phyloP scores from a whole-genome alignment of 2,797 vertebrate species.

The Myotis vivesi region DNA sequence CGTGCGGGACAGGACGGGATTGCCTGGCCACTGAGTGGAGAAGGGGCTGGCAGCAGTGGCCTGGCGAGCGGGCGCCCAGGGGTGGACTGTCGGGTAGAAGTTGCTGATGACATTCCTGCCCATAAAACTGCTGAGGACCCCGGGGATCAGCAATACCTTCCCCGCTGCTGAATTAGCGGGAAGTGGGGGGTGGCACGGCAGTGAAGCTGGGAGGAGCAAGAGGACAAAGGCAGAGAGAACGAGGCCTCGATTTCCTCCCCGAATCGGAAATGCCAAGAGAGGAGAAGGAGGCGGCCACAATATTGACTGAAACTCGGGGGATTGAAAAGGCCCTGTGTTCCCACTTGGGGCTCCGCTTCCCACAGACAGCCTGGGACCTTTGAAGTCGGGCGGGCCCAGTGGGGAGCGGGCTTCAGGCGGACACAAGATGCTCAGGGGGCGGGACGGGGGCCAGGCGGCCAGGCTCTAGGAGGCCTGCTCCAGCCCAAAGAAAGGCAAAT shows the following conservation, averaged over 20 bases:
- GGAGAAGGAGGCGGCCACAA: constrained; percentile 82
- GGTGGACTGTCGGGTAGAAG: rapidly evolving
- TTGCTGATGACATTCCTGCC: background rate
- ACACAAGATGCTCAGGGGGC: constrained; percentile 91
- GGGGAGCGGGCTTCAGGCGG: constrained; percentile 84
- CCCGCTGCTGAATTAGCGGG: constrained; percentile 45
- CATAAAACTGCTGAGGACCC: constrained; percentile 28
- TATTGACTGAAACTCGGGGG: constrained; percentile 93
- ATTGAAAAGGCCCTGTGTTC: constrained; percentile 94
- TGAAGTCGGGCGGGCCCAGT: constrained; percentile 97
- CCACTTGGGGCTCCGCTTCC: constrained; percentile 94
- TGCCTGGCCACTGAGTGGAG: background rate
- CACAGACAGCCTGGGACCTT: constrained; percentile 94
- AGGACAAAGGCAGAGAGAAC: background rate
- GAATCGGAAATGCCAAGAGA: constrained; percentile 80
- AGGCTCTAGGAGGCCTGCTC: constrained; percentile 94
- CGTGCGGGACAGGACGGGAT: background rate
- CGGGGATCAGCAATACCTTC: background rate
- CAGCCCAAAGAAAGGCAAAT: constrained; percentile 93
- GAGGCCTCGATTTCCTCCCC: constrained; percentile 7
- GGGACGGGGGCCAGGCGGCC: constrained; percentile 90
- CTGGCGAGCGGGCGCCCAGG: rapidly evolving
- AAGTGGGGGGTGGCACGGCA: constrained; percentile 58
- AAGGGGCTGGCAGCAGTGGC: background rate
- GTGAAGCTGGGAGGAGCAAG: constrained; percentile 60